Conservation (phyloP, 2,888 invertebrate genomes). For the Caenorhabditis sinica region DNA sequence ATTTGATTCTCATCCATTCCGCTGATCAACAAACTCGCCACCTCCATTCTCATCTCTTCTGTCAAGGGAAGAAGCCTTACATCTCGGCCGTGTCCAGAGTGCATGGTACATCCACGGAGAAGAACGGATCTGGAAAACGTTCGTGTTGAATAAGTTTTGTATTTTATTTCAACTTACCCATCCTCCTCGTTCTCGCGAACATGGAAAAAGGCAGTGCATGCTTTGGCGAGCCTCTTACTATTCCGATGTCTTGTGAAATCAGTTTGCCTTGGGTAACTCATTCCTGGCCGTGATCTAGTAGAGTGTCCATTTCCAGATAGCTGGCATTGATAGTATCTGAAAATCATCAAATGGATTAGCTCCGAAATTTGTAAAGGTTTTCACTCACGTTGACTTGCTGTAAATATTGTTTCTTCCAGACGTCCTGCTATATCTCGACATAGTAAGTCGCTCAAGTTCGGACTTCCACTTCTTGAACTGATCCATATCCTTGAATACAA, state of each 20-base stretch:
- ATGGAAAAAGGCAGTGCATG: slow-evolving; percentile 75
- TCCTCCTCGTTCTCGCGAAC: slow-evolving; percentile 69
- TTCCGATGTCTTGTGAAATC: slow-evolving; percentile 35
- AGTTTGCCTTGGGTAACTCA: neutral
- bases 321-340: slow-evolving; percentile 68
- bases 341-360: too few species aligned
- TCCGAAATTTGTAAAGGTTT: neutral
- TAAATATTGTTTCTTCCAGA: neutral
- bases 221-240: slow-evolving; percentile 72
- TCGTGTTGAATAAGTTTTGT: neutral
- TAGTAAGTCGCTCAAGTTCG: slow-evolving; percentile 63
- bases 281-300: neutral
- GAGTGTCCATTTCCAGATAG: slow-evolving; percentile 64
- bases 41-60: slow-evolving; percentile 61
- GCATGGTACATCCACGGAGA: slow-evolving; percentile 72
- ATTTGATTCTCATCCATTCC: slow-evolving; percentile 69
- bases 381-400: slow-evolving; percentile 42
- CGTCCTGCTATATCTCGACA: slow-evolving; percentile 59
- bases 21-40: slow-evolving; percentile 62
- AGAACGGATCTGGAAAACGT: slow-evolving; percentile 62
- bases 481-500: slow-evolving; percentile 51
- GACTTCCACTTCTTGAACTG: slow-evolving; percentile 67
- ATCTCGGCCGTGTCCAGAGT: slow-evolving; percentile 69
- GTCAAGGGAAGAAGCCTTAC: slow-evolving; percentile 68
- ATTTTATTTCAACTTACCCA: slow-evolving; percentile 56